These are phyloP conservation scores for Bostrychus sinensis DNA, from an alignment of 2,113 vertebrate genomes.

Conservation along the genomic window DNA sequence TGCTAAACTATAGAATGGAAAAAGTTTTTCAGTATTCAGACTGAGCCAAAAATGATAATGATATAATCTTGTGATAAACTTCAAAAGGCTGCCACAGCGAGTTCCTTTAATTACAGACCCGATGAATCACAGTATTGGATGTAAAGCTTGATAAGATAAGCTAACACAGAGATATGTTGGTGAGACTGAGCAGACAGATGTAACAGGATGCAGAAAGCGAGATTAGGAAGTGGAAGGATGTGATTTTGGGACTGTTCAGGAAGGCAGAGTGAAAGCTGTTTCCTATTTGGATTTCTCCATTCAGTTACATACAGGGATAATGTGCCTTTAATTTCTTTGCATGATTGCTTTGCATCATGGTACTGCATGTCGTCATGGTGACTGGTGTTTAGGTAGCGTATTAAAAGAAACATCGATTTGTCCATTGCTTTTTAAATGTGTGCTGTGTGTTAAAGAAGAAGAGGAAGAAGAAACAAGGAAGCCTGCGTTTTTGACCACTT, in stretches of 20 bases:
- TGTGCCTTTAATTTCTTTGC: background rate
- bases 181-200: background rate
- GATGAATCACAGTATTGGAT: background rate
- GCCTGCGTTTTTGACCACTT: no score
- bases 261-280: no score
- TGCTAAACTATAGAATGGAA: background rate
- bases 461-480: no score
- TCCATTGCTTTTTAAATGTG: no score
- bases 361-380: background rate
- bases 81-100: background rate
- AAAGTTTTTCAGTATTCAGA: background rate
- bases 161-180: background rate
- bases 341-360: background rate
- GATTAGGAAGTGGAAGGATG: background rate
- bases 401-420: no score
- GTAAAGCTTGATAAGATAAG: background rate
- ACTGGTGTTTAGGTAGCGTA: no score
- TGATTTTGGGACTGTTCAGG: background rate
- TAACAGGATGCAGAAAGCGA: background rate
- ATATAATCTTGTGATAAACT: background rate
- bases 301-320: no score
- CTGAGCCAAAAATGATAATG: background rate
- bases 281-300: no score
- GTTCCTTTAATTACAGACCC: background rate
- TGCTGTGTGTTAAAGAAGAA: no score